A percentile compares a stretch with the other conserved stretches of the same genome.
phyloP scores from a whole-genome alignment of 2,797 vertebrate species.

The Aplochiton taeniatus region DNA sequence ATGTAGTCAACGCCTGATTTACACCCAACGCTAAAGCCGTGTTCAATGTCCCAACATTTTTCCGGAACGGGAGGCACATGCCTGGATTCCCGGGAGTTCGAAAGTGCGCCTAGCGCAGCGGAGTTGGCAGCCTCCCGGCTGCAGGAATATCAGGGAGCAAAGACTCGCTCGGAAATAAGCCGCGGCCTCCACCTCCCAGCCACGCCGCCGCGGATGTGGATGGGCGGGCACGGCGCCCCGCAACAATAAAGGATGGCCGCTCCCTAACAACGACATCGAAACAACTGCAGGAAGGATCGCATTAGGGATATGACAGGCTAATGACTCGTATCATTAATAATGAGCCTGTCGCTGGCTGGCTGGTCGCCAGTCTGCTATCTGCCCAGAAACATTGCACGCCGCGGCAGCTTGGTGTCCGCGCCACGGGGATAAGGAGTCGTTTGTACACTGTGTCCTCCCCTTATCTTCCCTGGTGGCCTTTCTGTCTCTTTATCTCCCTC shows the following conservation, averaged over 20 bases:
- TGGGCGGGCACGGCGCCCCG: neutral
- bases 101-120: neutral
- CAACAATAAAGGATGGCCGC: constrained; percentile 14
- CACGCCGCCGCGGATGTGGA: neutral
- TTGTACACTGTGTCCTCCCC: neutral
- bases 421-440: neutral
- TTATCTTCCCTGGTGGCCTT: neutral
- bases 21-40: too few relatives aligned
- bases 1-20: too few relatives aligned
- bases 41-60: neutral
- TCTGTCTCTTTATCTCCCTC: neutral
- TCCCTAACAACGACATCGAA: constrained; percentile 6
- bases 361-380: constrained; percentile 41
- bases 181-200: neutral
- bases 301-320: constrained; percentile 21
- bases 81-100: neutral
- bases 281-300: constrained; percentile 15
- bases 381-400: constrained; percentile 1
- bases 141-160: neutral
- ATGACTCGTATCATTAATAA: too few relatives aligned
- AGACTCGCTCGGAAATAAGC: too few relatives aligned
- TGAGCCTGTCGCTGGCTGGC: constrained; percentile 14
- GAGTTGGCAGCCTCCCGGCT: neutral
- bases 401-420: too few relatives aligned
- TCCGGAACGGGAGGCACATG: neutral